phyloP scores from a whole-genome alignment of 2,797 vertebrate genomes.

The Characodon lateralis region DNA sequence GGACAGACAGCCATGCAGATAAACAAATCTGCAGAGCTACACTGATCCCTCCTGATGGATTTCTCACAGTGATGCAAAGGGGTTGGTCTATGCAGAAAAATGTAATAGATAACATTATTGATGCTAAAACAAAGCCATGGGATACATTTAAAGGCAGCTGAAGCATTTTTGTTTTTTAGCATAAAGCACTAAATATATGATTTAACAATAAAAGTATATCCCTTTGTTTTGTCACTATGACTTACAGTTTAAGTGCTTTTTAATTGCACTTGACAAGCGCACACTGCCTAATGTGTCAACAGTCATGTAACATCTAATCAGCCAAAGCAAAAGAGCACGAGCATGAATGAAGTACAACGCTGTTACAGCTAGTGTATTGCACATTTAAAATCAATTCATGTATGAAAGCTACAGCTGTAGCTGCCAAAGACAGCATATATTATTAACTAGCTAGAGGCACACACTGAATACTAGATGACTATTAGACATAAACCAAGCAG shows the following conservation, averaged over 20 bases:
- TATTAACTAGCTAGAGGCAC: constrained; percentile 50
- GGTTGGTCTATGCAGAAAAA: constrained; percentile 28
- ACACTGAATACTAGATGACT: constrained; percentile 55
- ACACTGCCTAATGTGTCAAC: not conserved
- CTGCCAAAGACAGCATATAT: constrained; percentile 59
- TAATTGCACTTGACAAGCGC: constrained; percentile 18
- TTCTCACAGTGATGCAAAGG: constrained; percentile 44
- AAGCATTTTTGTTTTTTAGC: constrained; percentile 3
- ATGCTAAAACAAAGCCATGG: constrained; percentile 21
- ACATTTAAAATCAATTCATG: constrained; percentile 58
- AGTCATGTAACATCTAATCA: constrained; percentile 15
- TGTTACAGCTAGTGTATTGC: constrained; percentile 39
- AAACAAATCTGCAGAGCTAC: constrained; percentile 23
- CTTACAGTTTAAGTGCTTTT: not conserved
- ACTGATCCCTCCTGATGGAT: constrained; percentile 39
- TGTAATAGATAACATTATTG: constrained; percentile 19
- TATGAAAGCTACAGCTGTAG: constrained; percentile 32
- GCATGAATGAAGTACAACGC: constrained; percentile 19
- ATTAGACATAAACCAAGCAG: constrained; percentile 41
- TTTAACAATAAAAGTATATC: constrained; percentile 3
- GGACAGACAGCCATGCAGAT: constrained; percentile 36
- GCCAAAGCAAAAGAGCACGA: constrained; percentile 10
- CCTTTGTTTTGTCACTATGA: not conserved
- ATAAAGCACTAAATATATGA: not conserved
- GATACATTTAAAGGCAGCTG: constrained; percentile 26